Conservation (phyloP, 23 tunicate species). For the Halocynthia aurantium region DNA sequence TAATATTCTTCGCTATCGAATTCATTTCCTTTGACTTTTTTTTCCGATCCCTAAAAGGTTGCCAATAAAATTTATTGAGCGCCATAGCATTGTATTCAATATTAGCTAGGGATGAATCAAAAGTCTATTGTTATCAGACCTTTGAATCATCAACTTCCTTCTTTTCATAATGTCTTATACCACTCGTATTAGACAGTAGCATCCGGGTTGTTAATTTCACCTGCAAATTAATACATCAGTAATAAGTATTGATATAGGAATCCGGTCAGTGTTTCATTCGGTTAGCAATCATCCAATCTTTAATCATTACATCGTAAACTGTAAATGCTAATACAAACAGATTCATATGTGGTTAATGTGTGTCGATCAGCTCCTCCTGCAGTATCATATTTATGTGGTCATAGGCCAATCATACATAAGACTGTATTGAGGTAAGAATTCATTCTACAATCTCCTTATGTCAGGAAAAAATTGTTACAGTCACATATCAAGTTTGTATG, state of each 20-base stretch:
- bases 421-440: no score
- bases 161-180: slow-evolving; percentile 55
- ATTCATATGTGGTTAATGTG: background rate
- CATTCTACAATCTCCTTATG: no score
- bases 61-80: background rate
- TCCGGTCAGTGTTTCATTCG: no score
- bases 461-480: no score
- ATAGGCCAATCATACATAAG: no score
- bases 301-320: no score
- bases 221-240: slow-evolving; percentile 3
- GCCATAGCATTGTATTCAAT: no score
- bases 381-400: background rate
- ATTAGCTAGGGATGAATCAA: no score
- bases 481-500: no score
- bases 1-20: slow-evolving; percentile 23
- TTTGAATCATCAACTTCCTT: background rate
- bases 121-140: no score
- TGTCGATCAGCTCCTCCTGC: background rate
- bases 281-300: no score
- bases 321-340: background rate
- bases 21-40: background rate
- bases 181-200: slow-evolving; percentile 46
- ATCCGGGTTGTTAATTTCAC: slow-evolving; percentile 26
- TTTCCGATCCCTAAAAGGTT: background rate
- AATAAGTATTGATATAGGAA: no score